Percentiles rank a stretch among this genome's conserved stretches.
Evolutionary conservation across 2,797 vertebrate genomes (phyloP).

Genomic region (Mustela erminea): DNA sequence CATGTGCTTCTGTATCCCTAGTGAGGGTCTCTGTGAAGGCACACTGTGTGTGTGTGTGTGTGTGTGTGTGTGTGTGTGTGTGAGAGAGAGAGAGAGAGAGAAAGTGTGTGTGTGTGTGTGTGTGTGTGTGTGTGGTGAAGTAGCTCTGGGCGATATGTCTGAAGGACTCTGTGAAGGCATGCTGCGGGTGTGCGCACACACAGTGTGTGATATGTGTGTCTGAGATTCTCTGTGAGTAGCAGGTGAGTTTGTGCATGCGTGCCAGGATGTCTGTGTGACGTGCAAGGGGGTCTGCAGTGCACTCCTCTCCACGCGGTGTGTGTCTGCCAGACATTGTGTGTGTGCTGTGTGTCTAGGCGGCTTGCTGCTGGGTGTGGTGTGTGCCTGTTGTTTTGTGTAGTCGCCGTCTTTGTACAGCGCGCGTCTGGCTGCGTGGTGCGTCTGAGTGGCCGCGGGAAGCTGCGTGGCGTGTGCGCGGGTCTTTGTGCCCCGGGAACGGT

Average conservation of each 20-base stretch:
- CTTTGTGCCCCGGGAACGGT: background rate
- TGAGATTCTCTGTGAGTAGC: background rate
- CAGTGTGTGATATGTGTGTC: background rate
- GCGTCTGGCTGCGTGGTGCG: background rate
- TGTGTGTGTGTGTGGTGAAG: background rate
- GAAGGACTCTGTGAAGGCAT: background rate
- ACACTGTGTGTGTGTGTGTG: background rate
- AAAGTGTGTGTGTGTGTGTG: background rate
- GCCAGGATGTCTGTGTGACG: background rate
- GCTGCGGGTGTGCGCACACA: background rate
- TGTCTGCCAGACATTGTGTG: background rate
- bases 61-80: background rate
- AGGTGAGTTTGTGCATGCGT: background rate
- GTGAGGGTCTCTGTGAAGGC: background rate
- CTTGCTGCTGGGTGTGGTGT: slow-evolving; percentile 46
- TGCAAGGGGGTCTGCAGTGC: background rate
- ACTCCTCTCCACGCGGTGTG: background rate
- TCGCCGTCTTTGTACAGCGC: background rate
- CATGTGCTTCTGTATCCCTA: background rate
- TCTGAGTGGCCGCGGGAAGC: background rate
- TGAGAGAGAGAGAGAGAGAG: background rate
- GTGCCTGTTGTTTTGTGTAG: slow-evolving; percentile 42
- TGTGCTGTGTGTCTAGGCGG: background rate
- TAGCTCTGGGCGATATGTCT: background rate
- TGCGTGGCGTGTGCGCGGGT: background rate